Conservation (phyloP, 1,140 invertebrate genomes). For the Drosophila serrata region DNA sequence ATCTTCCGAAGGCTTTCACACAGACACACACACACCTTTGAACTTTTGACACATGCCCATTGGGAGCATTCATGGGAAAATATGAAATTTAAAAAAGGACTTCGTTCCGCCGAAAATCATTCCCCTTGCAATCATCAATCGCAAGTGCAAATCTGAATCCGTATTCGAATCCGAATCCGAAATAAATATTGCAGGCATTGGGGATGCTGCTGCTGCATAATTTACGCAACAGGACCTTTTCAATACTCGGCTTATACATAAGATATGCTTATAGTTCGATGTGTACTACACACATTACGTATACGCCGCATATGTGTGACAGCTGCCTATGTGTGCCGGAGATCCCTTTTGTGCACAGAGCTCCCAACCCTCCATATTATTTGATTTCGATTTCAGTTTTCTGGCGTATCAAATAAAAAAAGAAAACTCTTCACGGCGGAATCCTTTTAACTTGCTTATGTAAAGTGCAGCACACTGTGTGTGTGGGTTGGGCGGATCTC, state of each 20-base stretch:
- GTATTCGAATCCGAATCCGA: constrained; percentile 21
- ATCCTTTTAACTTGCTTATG: constrained; percentile 60
- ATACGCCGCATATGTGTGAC: constrained; percentile 32
- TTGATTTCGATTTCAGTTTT: constrained; percentile 63
- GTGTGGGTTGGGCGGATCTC: constrained; percentile 3
- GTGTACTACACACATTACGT: constrained; percentile 9
- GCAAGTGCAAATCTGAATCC: constrained; percentile 34
- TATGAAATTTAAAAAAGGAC: constrained; percentile 23
- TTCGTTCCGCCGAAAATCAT: constrained; percentile 10
- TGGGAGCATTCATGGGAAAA: constrained; percentile 24
- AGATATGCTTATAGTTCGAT: constrained; percentile 56
- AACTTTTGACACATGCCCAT: not conserved
- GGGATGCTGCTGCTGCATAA: constrained; percentile 53
- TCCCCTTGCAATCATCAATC: constrained; percentile 33
- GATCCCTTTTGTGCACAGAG: constrained; percentile 45
- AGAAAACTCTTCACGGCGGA: constrained; percentile 62
- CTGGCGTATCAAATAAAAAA: constrained; percentile 67
- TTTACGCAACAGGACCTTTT: constrained; percentile 64
- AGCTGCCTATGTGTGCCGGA: constrained; percentile 46
- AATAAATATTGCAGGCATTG: constrained; percentile 55
- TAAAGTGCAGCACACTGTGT: constrained; percentile 27
- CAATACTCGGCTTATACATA: constrained; percentile 21
- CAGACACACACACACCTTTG: constrained; percentile 5
- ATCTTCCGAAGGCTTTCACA: constrained; percentile 9
- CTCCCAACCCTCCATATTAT: constrained; percentile 33